phyloP scores from a whole-genome alignment of 2,888 invertebrate species.

The Idaea aversata region DNA sequence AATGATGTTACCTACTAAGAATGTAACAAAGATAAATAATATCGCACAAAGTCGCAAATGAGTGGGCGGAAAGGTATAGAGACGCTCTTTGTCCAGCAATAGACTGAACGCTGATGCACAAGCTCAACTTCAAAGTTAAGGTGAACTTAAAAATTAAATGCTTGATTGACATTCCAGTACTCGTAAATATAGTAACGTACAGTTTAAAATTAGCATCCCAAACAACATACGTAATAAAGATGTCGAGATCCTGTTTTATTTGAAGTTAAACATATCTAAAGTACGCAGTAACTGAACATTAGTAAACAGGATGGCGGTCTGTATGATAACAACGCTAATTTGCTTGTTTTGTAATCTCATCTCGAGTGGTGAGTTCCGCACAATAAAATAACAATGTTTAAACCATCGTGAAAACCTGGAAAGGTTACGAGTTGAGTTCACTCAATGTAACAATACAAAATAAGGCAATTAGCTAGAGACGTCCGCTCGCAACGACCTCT shows the following conservation, averaged over 20 bases:
- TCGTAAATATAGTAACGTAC: conserved; percentile 16
- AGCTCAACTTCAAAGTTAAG: not conserved
- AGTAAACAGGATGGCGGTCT: conserved; percentile 50
- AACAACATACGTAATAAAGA: conserved; percentile 24
- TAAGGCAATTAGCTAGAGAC: conserved; percentile 74
- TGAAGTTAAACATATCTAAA: conserved; percentile 42
- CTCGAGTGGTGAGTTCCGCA: conserved; percentile 48
- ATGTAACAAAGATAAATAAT: too few relatives aligned
- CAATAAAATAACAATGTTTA: conserved; percentile 76
- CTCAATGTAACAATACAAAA: conserved; percentile 64
- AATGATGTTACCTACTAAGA: too few relatives aligned
- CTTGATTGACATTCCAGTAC: conserved; percentile 9
- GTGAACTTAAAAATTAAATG: not conserved
- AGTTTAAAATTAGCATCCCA: conserved; percentile 13
- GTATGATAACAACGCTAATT: conserved; percentile 67
- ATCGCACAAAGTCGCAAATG: too few relatives aligned
- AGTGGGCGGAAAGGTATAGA: not conserved
- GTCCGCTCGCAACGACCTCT: conserved; percentile 65
- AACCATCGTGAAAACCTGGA: conserved; percentile 60
- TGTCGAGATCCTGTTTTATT: conserved; percentile 33
- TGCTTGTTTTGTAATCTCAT: conserved; percentile 64
- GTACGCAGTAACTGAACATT: conserved; percentile 52
- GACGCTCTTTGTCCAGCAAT: not conserved
- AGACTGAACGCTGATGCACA: too few relatives aligned
- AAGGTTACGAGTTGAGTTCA: conserved; percentile 43